Base-by-base conservation (phyloP, 1,140 invertebrate species). In the Paraescarpia echinospica region DNA sequence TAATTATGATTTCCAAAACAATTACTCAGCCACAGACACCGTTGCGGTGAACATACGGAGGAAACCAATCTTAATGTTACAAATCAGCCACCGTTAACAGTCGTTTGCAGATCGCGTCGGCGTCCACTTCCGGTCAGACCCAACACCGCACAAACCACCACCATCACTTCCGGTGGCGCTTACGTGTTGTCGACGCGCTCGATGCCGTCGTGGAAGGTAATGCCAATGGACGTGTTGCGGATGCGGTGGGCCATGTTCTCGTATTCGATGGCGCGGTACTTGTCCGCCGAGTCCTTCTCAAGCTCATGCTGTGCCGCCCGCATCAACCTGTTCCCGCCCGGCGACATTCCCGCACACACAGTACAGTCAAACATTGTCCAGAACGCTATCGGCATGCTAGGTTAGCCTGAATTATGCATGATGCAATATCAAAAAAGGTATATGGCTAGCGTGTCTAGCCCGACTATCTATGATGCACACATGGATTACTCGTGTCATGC, bases 171-270 rank as follows among this genome's bases (percentile, higher is more conserved):
- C 14, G 59, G 59, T 77, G 59, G 59, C 59, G 59, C 96, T 96
- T 96, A 97, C 96, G 98, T 98, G 90, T 98, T 97, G 97, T 99
- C 98, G 95, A 97, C 98, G 96, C 98, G 98, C 95, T 99, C 98
- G 93, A 99, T 98, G 92, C 98, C 98, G 90, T 98, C 97, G 96
- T 98, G 98, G 96, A 98, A 99, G 94, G 98, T 98, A 93, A 99
- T 97, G 34, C 98, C 98, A 94, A 98, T 96, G 31, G 98, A 98
- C 93, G 97, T 97, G 96, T 99, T 99, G 95, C 98, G 98, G 88
- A 99, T 96, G 94, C 98, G 97, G 94, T 96, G 96, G 95, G 98
- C 98, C 95, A 97, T 97, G 48, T 97, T 97, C 96, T 99, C 98
- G 93, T 99, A 98, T 88, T 97, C 98, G 91, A 98, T 96, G 5